These are phyloP conservation scores for Nysson spinosus DNA, from an alignment of 2,888 invertebrate genomes.

Conservation along the genomic window DNA sequence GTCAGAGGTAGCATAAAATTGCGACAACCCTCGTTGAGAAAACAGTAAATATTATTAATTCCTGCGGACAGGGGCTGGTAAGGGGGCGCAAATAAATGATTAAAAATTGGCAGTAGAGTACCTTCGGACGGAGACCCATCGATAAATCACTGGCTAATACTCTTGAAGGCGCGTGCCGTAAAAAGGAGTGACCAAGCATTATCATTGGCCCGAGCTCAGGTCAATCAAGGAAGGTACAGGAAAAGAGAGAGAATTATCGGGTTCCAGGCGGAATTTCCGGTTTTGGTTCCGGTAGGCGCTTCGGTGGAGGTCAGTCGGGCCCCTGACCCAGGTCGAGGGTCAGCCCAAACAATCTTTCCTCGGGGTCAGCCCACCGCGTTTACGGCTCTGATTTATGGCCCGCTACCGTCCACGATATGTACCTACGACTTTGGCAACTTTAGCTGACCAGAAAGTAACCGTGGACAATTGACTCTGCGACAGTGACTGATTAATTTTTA, in stretches of 20 bases:
- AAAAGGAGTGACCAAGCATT: slow-evolving; percentile 75
- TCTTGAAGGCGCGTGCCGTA: slow-evolving; percentile 67
- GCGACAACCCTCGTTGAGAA: too few species aligned
- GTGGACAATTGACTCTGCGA: slow-evolving; percentile 21
- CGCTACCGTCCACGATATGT: slow-evolving; percentile 34
- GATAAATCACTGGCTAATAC: slow-evolving; percentile 69
- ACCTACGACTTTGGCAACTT: slow-evolving; percentile 18
- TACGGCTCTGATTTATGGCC: slow-evolving; percentile 74
- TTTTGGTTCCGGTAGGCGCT: slow-evolving; percentile 57
- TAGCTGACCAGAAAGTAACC: slow-evolving; percentile 17
- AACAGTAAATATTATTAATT: slow-evolving; percentile 13
- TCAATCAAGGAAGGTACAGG: slow-evolving; percentile 50
- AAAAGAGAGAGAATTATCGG: slow-evolving; percentile 51
- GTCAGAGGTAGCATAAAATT: too few species aligned
- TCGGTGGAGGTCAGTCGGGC: slow-evolving; percentile 48
- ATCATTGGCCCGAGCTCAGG: slow-evolving; percentile 66
- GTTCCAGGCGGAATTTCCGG: slow-evolving; percentile 67
- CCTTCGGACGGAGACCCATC: slow-evolving; percentile 34
- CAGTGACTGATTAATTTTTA: slow-evolving; percentile 37
- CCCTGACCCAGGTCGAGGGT: slow-evolving; percentile 70
- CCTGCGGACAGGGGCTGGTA: slow-evolving; percentile 18
- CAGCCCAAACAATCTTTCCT: slow-evolving; percentile 76
- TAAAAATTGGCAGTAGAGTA: slow-evolving; percentile 48
- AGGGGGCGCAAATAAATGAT: slow-evolving; percentile 54
- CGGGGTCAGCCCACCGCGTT: slow-evolving; percentile 73